Evolutionary conservation across 2,888 invertebrate species (phyloP).

Genomic region (Drosophila demipolita): DNA sequence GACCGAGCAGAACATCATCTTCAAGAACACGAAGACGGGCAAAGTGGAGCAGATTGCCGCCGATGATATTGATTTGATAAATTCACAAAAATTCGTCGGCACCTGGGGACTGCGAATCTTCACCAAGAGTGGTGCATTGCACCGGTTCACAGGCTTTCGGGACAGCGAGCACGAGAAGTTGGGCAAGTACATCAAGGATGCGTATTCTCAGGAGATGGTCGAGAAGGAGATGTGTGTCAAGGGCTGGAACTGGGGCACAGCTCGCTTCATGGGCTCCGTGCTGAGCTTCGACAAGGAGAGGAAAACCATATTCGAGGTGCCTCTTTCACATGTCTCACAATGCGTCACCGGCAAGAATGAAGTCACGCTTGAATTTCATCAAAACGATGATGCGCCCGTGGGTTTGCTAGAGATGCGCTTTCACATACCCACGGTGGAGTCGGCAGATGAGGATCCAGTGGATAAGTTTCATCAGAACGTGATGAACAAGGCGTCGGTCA

Average conservation of each 20-base stretch:
- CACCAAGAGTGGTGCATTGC: constrained; percentile 94
- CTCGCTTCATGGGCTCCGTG: constrained; percentile 95
- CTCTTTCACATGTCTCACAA: constrained; percentile 97
- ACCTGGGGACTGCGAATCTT: constrained; percentile 96
- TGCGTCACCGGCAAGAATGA: constrained; percentile 99
- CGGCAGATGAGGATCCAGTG: constrained; percentile 95
- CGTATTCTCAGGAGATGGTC: constrained; percentile 94
- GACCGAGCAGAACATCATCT: constrained; percentile 94
- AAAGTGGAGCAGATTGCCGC: constrained; percentile 96
- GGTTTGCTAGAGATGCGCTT: constrained; percentile 99
- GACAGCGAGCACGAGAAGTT: constrained; percentile 97
- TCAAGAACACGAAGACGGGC: constrained; percentile 98
- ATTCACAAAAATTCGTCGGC: constrained; percentile 96
- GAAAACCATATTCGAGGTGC: constrained; percentile 97
- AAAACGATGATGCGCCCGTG: constrained; percentile 99
- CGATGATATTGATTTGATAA: constrained; percentile 94
- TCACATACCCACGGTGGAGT: constrained; percentile 96
- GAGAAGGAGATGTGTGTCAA: constrained; percentile 97
- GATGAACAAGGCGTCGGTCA: constrained; percentile 98
- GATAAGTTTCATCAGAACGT: constrained; percentile 99
- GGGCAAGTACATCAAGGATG: constrained; percentile 93
- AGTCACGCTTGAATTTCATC: constrained; percentile 98
- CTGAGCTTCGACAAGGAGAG: constrained; percentile 93
- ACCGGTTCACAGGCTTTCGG: constrained; percentile 97
- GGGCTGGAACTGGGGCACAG: constrained; percentile 99